Evolutionary conservation across 1,140 invertebrate genomes (phyloP).

Genomic region (Mamestra configurata): DNA sequence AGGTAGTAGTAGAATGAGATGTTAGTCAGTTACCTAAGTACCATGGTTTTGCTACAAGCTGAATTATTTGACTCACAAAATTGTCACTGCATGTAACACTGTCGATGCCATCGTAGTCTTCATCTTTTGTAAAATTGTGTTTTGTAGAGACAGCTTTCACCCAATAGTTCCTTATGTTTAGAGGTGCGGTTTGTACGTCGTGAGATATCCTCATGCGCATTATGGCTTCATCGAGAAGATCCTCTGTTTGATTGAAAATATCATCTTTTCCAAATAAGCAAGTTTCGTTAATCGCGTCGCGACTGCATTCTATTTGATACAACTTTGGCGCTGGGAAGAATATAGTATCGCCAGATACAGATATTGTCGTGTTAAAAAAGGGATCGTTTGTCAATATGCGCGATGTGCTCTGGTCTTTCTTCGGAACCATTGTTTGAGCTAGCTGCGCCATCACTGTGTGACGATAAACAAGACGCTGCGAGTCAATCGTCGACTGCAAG

Average conservation of each 20-base stretch:
- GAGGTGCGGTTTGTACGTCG: conserved; percentile 62
- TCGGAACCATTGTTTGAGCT: conserved; percentile 79
- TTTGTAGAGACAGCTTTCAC: conserved; percentile 66
- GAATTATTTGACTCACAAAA: conserved; percentile 54
- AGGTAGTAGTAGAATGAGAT: neutral
- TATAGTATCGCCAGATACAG: conserved; percentile 87
- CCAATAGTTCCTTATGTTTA: conserved; percentile 70
- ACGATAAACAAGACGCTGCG: conserved; percentile 77
- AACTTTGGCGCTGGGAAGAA: conserved; percentile 89
- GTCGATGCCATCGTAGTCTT: conserved; percentile 70
- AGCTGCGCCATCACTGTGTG: conserved; percentile 72
- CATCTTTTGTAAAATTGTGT: conserved; percentile 67
- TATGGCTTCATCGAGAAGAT: conserved; percentile 52
- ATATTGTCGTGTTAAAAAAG: conserved; percentile 88
- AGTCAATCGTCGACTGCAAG: conserved; percentile 81
- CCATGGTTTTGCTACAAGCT: neutral
- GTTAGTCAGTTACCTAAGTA: too few species aligned
- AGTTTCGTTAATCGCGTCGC: conserved; percentile 65
- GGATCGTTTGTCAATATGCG: conserved; percentile 89
- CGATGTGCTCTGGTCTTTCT: conserved; percentile 87
- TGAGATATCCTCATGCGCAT: conserved; percentile 73
- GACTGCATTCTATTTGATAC: conserved; percentile 73
- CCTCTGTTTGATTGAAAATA: conserved; percentile 65
- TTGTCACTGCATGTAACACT: conserved; percentile 71
- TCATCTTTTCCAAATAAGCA: conserved; percentile 74